Base-by-base conservation (phyloP, 1,140 invertebrate species). In the Drosophila nasuta region DNA sequence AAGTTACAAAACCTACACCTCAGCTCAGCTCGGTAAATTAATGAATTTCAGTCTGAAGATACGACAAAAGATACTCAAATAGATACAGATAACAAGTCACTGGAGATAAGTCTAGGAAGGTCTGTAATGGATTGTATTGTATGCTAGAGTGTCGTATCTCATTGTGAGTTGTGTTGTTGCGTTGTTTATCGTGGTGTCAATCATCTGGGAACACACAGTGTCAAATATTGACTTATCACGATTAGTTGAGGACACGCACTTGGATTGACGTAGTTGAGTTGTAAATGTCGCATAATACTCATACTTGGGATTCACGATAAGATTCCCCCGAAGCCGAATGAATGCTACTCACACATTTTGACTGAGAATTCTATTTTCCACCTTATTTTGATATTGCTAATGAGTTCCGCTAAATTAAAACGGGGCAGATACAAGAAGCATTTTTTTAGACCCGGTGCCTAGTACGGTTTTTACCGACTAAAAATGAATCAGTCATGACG, bases 141-240 rank as follows among this genome's bases (percentile, higher is more conserved):
- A 13, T 59, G 41, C 30, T 38, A 38, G 7, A 11, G 8, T 38
- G 35, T 38, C 11, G n/a, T 25, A 3, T 25, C 20, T 25, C 20
- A 25, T 25, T 25, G 20, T 25, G 20, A 25, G 20, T 25, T 25
- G 20, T 25, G 20, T 25, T 25, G 20, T 25, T 25, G 20, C 0
- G 7, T 43, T 43, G 28, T 28, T 51, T 64, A 65, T 60, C 46
- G 4, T 25, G 10, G 25, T 51, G 20, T 60, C 56, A 59, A 60
- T 69, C 57, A 59, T 13, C 56, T 54, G 35, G 35, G 7, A 66
- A 15, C 25, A 52, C 10, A 35, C 38, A 63, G 15, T 5, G 8
- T 25, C 52, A 72, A 72, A 72, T 73, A 60, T 73, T 67, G 38
- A 68, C 64, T 68, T 62, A 66, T 73, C 58, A 67, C 35, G 59